Conservation (phyloP, 1,140 invertebrate species). For the Listronotus bonariensis region DNA sequence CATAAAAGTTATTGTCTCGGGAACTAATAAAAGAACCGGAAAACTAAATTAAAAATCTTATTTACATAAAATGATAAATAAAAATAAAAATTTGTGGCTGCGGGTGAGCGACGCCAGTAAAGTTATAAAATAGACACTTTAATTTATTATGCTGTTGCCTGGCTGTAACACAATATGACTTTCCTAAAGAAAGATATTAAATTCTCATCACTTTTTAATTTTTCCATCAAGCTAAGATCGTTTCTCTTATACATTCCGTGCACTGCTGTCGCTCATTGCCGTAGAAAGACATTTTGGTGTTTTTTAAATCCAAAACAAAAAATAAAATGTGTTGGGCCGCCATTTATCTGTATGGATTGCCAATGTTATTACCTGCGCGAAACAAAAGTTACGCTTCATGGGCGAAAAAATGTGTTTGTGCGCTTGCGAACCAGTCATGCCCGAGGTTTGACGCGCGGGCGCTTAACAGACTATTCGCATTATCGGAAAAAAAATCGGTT, state of each 20-base stretch:
- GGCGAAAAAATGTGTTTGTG: too few relatives aligned
- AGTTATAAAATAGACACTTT: conserved; percentile 26
- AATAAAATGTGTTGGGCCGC: too few relatives aligned
- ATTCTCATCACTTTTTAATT: conserved; percentile 36
- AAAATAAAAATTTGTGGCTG: too few relatives aligned
- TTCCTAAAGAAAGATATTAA: conserved; percentile 27
- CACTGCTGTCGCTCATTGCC: conserved; percentile 18
- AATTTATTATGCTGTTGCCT: conserved; percentile 26
- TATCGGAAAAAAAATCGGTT: too few relatives aligned
- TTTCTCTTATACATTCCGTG: conserved; percentile 8
- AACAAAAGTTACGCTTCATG: too few relatives aligned
- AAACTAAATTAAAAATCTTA: conserved; percentile 2
- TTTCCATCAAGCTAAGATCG: conserved; percentile 9
- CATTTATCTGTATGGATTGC: too few relatives aligned
- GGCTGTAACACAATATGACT: conserved; percentile 21
- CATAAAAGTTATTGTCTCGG: too few relatives aligned
- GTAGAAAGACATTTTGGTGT: not conserved
- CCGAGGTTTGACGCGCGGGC: too few relatives aligned
- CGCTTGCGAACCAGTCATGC: too few relatives aligned
- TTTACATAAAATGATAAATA: conserved; percentile 17
- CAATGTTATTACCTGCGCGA: too few relatives aligned
- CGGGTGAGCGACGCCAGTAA: conserved; percentile 11
- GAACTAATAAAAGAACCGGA: not conserved
- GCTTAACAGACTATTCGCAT: too few relatives aligned
- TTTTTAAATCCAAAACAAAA: too few relatives aligned